phyloP scores from a whole-genome alignment of 1,140 invertebrate genomes.

The Ephestia elutella region DNA sequence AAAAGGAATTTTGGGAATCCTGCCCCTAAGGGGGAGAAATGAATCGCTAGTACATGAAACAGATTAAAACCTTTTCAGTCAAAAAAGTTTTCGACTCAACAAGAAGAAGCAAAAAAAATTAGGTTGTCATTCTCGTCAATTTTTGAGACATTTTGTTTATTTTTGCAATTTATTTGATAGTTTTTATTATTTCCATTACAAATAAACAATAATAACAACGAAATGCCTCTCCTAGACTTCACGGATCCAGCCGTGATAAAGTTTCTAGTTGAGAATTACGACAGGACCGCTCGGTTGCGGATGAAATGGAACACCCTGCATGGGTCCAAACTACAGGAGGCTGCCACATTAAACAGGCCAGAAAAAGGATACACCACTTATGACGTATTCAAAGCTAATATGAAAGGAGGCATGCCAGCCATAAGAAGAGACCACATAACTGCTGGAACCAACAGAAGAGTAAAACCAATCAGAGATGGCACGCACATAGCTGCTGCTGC shows the following conservation, averaged over 20 bases:
- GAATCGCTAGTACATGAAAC: too few relatives aligned
- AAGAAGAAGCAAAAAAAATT: too few relatives aligned
- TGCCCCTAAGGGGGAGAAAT: too few relatives aligned
- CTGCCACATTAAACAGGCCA: conserved; percentile 23
- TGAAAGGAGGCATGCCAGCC: conserved; percentile 26
- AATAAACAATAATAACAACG: background rate
- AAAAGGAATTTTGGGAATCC: too few relatives aligned
- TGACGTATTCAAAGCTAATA: conserved; percentile 20
- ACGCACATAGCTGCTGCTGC: conserved; percentile 16
- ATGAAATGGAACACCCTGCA: conserved; percentile 33
- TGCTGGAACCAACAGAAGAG: conserved; percentile 20
- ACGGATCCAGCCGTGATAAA: conserved; percentile 32
- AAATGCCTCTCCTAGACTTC: conserved; percentile 33
- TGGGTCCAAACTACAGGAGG: conserved; percentile 21
- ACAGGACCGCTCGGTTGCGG: conserved; percentile 27
- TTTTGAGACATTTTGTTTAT: background rate
- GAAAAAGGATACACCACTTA: conserved; percentile 26
- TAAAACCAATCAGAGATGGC: conserved; percentile 19
- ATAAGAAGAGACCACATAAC: conserved; percentile 23
- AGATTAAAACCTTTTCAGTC: too few relatives aligned
- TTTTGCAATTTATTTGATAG: too few relatives aligned
- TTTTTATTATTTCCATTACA: background rate
- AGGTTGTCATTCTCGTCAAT: background rate
- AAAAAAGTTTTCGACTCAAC: too few relatives aligned
- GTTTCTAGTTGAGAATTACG: conserved; percentile 32